Evolutionary conservation across 2,888 invertebrate species (phyloP), one percentile per base, ranked within the genome.

Genomic region (Campaea margaritaria): DNA sequence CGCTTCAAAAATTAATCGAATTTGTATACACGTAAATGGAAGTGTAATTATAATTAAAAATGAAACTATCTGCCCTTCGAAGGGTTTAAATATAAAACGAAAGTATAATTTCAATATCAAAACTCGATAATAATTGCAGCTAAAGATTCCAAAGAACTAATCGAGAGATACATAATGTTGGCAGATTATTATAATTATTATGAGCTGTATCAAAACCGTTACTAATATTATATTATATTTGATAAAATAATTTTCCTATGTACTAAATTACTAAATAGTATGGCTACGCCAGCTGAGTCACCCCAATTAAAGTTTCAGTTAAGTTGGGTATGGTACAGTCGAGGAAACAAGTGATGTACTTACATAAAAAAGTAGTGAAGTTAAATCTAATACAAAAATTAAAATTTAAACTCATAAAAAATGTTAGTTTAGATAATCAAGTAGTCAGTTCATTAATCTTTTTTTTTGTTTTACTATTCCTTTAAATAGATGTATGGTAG

Each of bases 301-400:
- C 86, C 89, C 83, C 83, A 83, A 86, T 88, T 86, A 83, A 83
- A 85, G 81, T 82, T 79, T 70, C 73, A 69, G 73, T 83, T 81
- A 83, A 88, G 81, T 89, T 88, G 78, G 74, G 75, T 82, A 81
- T 74, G 78, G 76, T 78, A 79, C 78, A 76, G 70, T 53, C 44
- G 54, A 36, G 58, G 43, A 13, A 44, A 65, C 48, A 67, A 58
- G 10, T 7, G 31, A 21, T 21, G 21, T 3, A 21, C 2, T 21
- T 21, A 21, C 2, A 3, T 31, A 7, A 31, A 31, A 31, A 31
- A 3, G 7, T 2, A 27, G 2, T 27, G 27, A 5, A 7, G 1
- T 31, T 31, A 31, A 21, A 21, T 5, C 21, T 3, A 21, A 5
- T 21, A 21, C 21, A 21, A 3, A 21, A n/a, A n/a, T n/a, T n/a